phyloP scores from a whole-genome alignment of 1,140 invertebrate genomes.

The Halictus rubicundus region DNA sequence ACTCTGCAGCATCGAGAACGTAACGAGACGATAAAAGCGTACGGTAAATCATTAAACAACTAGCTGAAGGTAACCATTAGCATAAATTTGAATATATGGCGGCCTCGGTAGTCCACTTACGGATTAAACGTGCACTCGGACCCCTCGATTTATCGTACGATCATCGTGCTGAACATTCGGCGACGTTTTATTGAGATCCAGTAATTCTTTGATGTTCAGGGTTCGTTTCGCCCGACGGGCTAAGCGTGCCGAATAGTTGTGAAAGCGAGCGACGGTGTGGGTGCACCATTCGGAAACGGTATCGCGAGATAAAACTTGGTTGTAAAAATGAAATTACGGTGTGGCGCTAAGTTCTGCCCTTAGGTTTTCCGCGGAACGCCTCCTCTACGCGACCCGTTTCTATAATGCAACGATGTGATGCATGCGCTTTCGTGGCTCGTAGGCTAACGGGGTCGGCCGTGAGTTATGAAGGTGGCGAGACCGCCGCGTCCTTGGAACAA shows the following conservation, averaged over 20 bases:
- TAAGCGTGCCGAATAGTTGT: constrained; percentile 6
- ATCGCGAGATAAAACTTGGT: constrained; percentile 58
- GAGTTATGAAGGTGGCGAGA: constrained; percentile 59
- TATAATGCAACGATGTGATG: constrained; percentile 68
- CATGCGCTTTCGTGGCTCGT: constrained; percentile 48
- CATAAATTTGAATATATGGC: no score
- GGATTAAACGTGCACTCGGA: no score
- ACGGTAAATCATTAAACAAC: no score
- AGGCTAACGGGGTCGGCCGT: constrained; percentile 46
- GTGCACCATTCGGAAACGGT: constrained; percentile 34
- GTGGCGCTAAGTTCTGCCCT: constrained; percentile 58
- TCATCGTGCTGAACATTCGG: no score
- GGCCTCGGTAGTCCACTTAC: no score
- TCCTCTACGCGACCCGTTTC: constrained; percentile 64
- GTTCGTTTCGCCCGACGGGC: no score
- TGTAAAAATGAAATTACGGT: constrained; percentile 70
- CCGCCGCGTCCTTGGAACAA: constrained; percentile 38
- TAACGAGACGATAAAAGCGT: no score
- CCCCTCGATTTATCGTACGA: no score
- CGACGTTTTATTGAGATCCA: no score
- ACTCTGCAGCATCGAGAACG: no score
- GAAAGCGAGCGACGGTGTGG: neutral
- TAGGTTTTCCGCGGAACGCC: constrained; percentile 40
- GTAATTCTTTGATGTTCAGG: no score
- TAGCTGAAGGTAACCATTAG: no score